Evolutionary conservation across 1,140 invertebrate genomes (phyloP).

Genomic region (Orchesella cincta): DNA sequence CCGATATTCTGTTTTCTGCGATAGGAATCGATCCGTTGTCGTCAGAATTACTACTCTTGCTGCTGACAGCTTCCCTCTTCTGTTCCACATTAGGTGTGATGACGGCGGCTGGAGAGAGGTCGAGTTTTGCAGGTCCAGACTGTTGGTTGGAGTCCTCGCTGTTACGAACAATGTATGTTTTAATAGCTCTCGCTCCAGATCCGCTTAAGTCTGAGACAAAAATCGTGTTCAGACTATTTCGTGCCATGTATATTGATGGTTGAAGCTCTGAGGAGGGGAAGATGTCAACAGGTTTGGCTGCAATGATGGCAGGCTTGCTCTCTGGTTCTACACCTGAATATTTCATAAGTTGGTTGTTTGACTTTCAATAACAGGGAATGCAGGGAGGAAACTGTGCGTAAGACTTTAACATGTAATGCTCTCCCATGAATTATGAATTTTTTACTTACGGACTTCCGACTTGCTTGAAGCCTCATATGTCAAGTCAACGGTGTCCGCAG

Average conservation of each 20-base stretch:
- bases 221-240: conserved; percentile 6
- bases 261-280: neutral
- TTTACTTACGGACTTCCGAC: conserved; percentile 13
- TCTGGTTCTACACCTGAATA: conserved; percentile 1
- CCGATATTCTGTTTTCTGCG: neutral
- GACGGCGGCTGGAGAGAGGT: neutral
- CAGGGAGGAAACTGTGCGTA: neutral
- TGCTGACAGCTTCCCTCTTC: neutral
- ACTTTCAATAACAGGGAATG: neutral
- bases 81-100: neutral
- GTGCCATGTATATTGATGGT: conserved; percentile 14
- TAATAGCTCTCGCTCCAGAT: neutral
- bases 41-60: neutral
- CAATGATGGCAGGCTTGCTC: neutral
- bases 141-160: neutral
- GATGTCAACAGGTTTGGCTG: conserved; percentile 12
- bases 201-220: neutral
- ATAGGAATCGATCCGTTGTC: neutral
- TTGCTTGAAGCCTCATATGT: neutral
- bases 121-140: neutral
- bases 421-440: neutral
- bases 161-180: neutral
- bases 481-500: neutral
- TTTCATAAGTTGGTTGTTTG: neutral
- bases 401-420: neutral